phyloP scores from a whole-genome alignment of 2,797 vertebrate species.

The Psittacula echo region DNA sequence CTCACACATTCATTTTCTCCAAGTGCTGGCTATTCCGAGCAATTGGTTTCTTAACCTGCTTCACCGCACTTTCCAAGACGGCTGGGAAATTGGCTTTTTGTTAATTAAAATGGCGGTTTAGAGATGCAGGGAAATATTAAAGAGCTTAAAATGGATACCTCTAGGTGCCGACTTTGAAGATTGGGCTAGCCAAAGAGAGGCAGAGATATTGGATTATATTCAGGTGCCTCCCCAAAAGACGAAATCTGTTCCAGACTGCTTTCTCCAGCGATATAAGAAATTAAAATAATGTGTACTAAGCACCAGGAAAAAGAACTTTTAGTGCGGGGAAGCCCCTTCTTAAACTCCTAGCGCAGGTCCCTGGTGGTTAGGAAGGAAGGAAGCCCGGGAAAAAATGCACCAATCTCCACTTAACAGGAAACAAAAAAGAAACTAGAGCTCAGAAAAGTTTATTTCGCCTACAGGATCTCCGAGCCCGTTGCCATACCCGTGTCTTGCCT shows the following conservation, averaged over 20 bases:
- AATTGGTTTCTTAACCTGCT: conserved; percentile 2
- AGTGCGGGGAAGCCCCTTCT: background rate
- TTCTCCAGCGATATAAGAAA: background rate
- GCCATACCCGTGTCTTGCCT: background rate
- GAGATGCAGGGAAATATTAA: background rate
- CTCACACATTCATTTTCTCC: background rate
- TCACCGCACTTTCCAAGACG: background rate
- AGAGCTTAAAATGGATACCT: conserved; percentile 53
- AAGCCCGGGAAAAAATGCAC: background rate
- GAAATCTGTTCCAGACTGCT: background rate
- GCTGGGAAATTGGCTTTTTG: conserved; percentile 28
- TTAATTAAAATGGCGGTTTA: conserved; percentile 62
- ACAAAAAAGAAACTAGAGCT: background rate
- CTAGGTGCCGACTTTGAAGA: background rate
- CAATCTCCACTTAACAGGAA: background rate
- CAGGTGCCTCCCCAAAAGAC: background rate
- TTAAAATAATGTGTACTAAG: background rate
- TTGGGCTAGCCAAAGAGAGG: background rate
- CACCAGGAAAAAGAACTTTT: background rate
- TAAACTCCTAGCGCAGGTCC: background rate
- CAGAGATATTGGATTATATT: background rate
- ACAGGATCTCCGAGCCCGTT: background rate
- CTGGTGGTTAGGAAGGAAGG: background rate
- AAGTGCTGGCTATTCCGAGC: background rate
- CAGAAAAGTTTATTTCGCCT: background rate